Evolutionary conservation across 2,888 invertebrate species (phyloP), one percentile per base, ranked within the genome.

Genomic region (Limnephilus auricula): DNA sequence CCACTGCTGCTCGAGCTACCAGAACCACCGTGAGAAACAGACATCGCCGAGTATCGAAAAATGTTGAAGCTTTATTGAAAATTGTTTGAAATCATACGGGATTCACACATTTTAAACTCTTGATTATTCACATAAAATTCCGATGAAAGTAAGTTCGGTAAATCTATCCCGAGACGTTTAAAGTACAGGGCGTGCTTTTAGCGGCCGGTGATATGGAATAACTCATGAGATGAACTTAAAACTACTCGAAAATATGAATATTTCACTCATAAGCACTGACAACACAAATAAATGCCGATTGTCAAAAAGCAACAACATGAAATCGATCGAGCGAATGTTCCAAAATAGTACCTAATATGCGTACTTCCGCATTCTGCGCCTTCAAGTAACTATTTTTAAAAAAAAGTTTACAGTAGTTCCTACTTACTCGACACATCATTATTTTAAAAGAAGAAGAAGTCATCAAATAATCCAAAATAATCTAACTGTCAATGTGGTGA

Each of bases 11-110:
- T 95, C 1, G 96, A 95, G 15, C 96, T 95, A 93, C 95, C 95
- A 2, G 96, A 95, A 93, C 96, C 96, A 93, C 96, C 95, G 94
- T 96, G 96, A 94, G 96, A 95, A 95, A 96, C 96, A 93, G 96
- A 95, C 96, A 96, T 96, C 45, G 30, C 65, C 15, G 87, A 45
- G 65, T 87, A 87, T 50, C 87, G 87, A 50, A 87, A 87, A 87
- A 87, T 87, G 87, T 31, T 87, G 30, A 87, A 87, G 31, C 15
- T 34, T 87, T 87, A 85, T 87, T 31, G 18, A 87, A 65, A 50
- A 87, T 30, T 45, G 40, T 85, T n/a, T 32, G 80, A 80, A 30
- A n/a, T 40, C 65, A 65, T 31, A 34, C 2, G 34, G 40, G 34
- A 84, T 37, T n/a, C 34, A 30, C 50, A 87, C 87, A 87, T 87